These are phyloP conservation scores for Synodontis membranacea DNA, from an alignment of 2,113 vertebrate species.

Conservation along the genomic window DNA sequence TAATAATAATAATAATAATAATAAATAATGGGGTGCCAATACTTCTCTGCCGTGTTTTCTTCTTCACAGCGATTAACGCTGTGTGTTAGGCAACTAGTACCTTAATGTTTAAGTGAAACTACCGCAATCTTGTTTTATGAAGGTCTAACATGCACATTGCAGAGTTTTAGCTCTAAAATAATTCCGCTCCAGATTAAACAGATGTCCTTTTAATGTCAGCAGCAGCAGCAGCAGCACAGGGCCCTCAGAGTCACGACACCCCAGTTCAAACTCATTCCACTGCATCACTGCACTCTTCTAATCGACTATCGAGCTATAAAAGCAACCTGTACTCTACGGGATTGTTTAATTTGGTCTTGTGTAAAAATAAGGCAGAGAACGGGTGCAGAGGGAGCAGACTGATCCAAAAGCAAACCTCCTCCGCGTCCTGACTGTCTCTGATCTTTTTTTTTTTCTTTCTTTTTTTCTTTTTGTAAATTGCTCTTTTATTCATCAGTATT, in stretches of 20 bases:
- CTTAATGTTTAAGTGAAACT: not conserved
- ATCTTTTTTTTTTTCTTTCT: not conserved
- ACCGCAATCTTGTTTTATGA: not conserved
- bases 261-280: constrained; percentile 69
- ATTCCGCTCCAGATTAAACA: constrained; percentile 32
- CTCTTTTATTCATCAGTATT: not conserved
- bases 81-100: not conserved
- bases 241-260: constrained; percentile 55
- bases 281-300: constrained; percentile 66
- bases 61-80: not conserved
- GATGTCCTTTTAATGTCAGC: constrained; percentile 28
- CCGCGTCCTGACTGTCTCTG: not conserved
- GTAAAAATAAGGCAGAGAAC: constrained; percentile 62
- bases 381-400: not conserved
- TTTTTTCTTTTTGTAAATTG: not conserved
- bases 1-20: not conserved
- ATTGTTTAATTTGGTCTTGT: constrained; percentile 66
- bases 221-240: constrained; percentile 57
- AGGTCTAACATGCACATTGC: not conserved
- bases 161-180: constrained; percentile 2
- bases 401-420: not conserved
- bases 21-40: not conserved
- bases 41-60: not conserved
- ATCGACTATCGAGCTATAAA: constrained; percentile 71
- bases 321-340: constrained; percentile 66